Conservation (phyloP, 2,797 vertebrate species). For the Sarcoramphus papa region DNA sequence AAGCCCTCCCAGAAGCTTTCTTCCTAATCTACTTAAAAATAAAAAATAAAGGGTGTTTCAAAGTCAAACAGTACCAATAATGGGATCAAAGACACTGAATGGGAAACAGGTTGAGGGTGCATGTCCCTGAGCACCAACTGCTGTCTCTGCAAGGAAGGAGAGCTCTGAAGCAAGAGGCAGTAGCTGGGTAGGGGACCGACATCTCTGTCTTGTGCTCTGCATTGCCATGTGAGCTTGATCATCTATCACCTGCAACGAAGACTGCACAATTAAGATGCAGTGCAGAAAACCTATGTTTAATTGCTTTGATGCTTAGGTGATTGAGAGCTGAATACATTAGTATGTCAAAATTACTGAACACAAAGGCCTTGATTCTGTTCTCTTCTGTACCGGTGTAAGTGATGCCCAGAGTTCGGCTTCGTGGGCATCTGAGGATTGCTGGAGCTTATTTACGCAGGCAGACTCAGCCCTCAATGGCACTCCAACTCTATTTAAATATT, state of each 20-base stretch:
- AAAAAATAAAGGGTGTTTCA: slow-evolving; percentile 35
- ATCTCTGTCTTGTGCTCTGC: not conserved
- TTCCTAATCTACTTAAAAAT: slow-evolving; percentile 57
- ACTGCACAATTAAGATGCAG: slow-evolving; percentile 15
- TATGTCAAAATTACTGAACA: not conserved
- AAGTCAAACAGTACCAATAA: slow-evolving; percentile 39
- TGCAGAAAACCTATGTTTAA: slow-evolving; percentile 27
- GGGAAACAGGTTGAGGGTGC: not conserved
- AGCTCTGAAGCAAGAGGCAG: not conserved
- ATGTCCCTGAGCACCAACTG: not conserved
- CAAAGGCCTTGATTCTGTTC: slow-evolving; percentile 21
- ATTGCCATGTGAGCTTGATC: not conserved
- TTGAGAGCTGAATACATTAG: slow-evolving; percentile 43
- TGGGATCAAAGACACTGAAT: not conserved
- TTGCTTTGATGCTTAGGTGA: slow-evolving; percentile 51
- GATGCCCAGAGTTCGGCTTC: not conserved
- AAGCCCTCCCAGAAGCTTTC: slow-evolving; percentile 54
- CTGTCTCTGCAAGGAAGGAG: not conserved
- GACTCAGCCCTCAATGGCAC: not conserved
- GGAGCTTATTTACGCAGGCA: not conserved
- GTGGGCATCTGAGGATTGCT: not conserved
- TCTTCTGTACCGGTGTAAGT: not conserved
- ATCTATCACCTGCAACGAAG: not conserved
- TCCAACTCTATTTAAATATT: not conserved
- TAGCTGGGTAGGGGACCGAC: not conserved